Percentiles rank a stretch among this genome's conserved stretches.
Evolutionary conservation across 2,797 vertebrate genomes (phyloP).

Genomic region (Hapalemur alaotrensis): DNA sequence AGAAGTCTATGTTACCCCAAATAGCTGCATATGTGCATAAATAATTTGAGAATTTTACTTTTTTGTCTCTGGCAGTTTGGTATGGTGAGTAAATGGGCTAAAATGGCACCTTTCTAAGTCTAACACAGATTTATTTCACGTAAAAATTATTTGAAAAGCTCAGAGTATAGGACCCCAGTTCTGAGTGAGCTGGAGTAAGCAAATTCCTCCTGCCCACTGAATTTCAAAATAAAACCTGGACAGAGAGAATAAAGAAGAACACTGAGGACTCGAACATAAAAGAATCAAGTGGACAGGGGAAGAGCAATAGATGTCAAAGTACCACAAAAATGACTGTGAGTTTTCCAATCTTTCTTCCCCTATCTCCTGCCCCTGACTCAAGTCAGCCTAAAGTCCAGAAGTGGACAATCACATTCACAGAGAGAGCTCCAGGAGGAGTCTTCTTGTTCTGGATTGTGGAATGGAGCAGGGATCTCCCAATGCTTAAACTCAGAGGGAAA

Average conservation of each 20-base stretch:
- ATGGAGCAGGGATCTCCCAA: neutral
- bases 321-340: neutral
- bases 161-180: neutral
- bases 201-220: neutral
- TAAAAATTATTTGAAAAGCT: neutral
- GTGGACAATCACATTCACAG: neutral
- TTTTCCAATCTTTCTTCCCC: neutral
- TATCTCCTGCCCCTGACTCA: too few relatives aligned
- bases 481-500: neutral
- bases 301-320: neutral
- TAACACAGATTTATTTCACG: neutral
- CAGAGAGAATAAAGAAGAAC: neutral
- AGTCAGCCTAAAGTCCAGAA: too few relatives aligned
- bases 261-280: neutral
- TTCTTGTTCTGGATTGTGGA: neutral
- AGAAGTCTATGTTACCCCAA: neutral
- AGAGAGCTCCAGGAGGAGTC: neutral
- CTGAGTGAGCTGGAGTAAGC: neutral
- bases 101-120: neutral
- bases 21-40: neutral
- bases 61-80: neutral
- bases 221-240: neutral
- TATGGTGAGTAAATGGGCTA: neutral
- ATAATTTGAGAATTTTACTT: neutral
- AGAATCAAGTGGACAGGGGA: neutral